Percentiles rank a stretch among this genome's conserved stretches.
Conservation (phyloP, 2,888 invertebrate genomes). For the Ashinkailepas kermadecensis region DNA sequence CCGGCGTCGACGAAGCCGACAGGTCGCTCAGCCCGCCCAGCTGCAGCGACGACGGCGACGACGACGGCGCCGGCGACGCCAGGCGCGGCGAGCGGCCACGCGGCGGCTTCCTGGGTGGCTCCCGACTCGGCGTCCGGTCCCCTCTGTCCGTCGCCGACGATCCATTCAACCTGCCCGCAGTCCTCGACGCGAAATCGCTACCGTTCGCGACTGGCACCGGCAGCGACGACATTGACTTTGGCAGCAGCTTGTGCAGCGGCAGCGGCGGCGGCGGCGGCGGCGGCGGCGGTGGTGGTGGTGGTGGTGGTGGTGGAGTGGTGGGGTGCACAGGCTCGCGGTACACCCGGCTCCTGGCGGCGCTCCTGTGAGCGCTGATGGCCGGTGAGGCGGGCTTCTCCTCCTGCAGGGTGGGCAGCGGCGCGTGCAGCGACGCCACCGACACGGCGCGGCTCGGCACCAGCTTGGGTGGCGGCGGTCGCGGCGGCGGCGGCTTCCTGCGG, state of each 20-base stretch:
- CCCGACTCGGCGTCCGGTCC: not conserved
- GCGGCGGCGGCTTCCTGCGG: conserved; percentile 5
- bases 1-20: not conserved
- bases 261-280: not conserved
- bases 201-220: not conserved
- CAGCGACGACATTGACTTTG: conserved; percentile 6
- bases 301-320: not conserved
- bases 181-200: not conserved
- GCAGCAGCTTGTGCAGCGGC: not conserved
- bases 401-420: conserved; percentile 12
- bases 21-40: not conserved
- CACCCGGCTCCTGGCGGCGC: too few relatives aligned
- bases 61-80: not conserved
- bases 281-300: not conserved
- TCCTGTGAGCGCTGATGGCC: not conserved
- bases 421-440: not conserved
- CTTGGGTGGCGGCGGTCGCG: not conserved
- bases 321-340: conserved; percentile 13
- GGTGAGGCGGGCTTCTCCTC: not conserved
- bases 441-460: not conserved
- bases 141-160: not conserved
- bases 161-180: not conserved
- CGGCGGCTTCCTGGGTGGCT: not conserved
- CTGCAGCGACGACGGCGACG: not conserved
- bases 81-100: not conserved